A percentile compares a stretch with the other conserved stretches of the same genome.
phyloP scores from a whole-genome alignment of 2,888 invertebrate genomes.

The Leistus spinibarbis region DNA sequence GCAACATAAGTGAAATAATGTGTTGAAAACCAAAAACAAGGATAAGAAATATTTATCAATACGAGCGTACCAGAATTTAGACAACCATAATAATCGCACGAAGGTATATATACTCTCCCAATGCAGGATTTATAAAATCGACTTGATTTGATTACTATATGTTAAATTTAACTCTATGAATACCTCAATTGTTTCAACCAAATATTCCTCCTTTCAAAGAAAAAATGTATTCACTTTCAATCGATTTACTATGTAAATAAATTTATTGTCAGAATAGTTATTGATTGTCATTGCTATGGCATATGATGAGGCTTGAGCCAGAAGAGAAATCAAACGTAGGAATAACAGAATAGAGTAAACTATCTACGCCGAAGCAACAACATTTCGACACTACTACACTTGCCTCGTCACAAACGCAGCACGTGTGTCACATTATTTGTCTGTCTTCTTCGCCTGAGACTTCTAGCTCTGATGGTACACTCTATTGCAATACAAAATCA shows the following conservation, averaged over 20 bases:
- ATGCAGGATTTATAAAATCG: too few relatives aligned
- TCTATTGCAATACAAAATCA: conserved; percentile 34
- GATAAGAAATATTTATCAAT: too few relatives aligned
- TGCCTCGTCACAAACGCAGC: neutral
- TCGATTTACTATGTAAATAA: neutral
- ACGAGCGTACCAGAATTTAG: too few relatives aligned
- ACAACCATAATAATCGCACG: too few relatives aligned
- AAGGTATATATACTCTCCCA: too few relatives aligned
- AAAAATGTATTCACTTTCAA: neutral
- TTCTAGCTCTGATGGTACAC: neutral
- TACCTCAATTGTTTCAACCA: too few relatives aligned
- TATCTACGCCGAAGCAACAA: neutral
- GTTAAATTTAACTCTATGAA: too few relatives aligned
- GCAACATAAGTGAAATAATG: too few relatives aligned
- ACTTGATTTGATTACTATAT: too few relatives aligned
- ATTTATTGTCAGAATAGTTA: neutral
- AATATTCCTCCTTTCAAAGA: too few relatives aligned
- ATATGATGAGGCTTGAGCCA: neutral
- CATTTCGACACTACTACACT: neutral
- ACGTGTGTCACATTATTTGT: conserved; percentile 30
- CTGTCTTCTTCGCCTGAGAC: neutral
- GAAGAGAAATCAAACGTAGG: conserved; percentile 13
- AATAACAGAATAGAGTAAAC: neutral
- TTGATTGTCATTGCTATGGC: neutral
- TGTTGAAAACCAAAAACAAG: too few relatives aligned